Evolutionary conservation across 1,140 invertebrate species (phyloP), one percentile per base, ranked within the genome.

Genomic region (Drosophila ironensis): DNA sequence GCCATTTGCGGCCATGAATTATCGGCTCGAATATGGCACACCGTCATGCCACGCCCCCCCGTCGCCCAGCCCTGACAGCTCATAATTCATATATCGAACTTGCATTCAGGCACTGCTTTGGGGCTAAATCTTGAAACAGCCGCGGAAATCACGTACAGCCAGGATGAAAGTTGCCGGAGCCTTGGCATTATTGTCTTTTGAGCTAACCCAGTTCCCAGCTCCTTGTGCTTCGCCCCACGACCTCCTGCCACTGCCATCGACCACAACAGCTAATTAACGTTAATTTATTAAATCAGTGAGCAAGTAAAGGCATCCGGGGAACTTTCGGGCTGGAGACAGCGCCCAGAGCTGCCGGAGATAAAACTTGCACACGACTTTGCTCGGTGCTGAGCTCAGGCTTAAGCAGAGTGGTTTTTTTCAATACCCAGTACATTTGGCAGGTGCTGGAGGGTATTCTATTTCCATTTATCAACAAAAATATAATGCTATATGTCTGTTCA

Each of bases 201-300:
- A 82, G 78, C 78, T 82, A 82, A 86, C 80, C 71, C 78, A 84
- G 44, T 59, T 57, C 20, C 54, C 37, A n/a, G n/a, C n/a, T n/a
- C n/a, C n/a, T n/a, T n/a, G n/a, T n/a, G n/a, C 35, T 19, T 12
- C n/a, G 7, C 30, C 38, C 27, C 4, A 11, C n/a, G 9, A 9
- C 28, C 53, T 24, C 5, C 51, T 3, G n/a, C 16, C 28, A 3
- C 46, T 19, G 27, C 25, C 54, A 25, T 38, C 59, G 71, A 75
- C 80, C 80, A 86, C 80, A 86, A 76, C 87, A 88, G 87, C 87
- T 88, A 88, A 88, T 88, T 88, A 88, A 88, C 87, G 87, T 88
- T 88, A 88, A 88, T 88, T 88, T 88, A 88, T 88, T 88, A 88
- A 88, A 88, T 88, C 87, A 88, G 82, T 82, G 78, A 86, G 73